Evolutionary conservation across 2,113 vertebrate species (phyloP), one percentile per base, ranked within the genome.

Genomic region (Rattus norvegicus): DNA sequence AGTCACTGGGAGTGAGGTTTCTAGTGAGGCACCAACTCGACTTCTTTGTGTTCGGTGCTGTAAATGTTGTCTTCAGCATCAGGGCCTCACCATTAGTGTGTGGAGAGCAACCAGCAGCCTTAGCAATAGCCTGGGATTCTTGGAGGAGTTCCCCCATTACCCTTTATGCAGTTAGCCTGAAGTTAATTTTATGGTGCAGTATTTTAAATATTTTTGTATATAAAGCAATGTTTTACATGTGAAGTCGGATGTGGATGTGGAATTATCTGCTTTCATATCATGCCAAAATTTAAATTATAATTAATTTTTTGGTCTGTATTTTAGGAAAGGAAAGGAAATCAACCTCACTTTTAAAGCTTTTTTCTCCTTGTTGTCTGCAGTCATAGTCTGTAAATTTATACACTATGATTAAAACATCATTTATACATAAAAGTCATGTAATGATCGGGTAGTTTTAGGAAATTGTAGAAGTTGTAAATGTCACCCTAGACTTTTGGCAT

Each of bases 321-420:
- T 94, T 95, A 67, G 79, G 85, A 87, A 93, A 87, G 56, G 77
- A 14, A 88, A 95, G 92, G 30, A 93, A 92, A 36, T 88, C 22
- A 73, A 30, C 76, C 90, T 93, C 22, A n/a, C 33, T 80, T 94
- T 95, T 39, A 63, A 91, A 54, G 79, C 13, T 13, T 56, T 70
- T 92, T 91, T 61, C 63, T 87, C 17, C 47, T 76, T 90, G 56
- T 88, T 88, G 4, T 72, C 9, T 93, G 3, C 36, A 83, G 26
- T 56, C 88, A 63, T 93, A 13, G 73, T 87, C 0, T 94, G 47
- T 93, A 36, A 77, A 16, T 96, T 93, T 89, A 69, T 59, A 33
- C 79, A 92, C 36, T 90, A 43, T 92, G 30, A 77, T 28, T 49
- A 90, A 90, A 88, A 47, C 75, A 72, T 77, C 24, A 72, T 91